A percentile compares a stretch with the other conserved stretches of the same genome.
Conservation (phyloP, 2,888 invertebrate genomes). For the Patella ulyssiponensis region DNA sequence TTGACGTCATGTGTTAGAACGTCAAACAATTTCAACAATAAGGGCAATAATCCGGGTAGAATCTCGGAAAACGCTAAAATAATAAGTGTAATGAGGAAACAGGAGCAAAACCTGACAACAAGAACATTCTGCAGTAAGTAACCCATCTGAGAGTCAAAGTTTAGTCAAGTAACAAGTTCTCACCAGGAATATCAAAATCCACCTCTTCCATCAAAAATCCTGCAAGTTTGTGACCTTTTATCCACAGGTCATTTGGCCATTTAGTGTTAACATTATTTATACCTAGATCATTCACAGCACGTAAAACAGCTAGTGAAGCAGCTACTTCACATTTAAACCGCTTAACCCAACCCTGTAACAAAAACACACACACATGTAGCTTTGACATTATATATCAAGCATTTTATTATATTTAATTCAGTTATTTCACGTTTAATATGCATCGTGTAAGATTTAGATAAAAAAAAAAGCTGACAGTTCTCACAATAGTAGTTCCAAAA, state of each 20-base stretch:
- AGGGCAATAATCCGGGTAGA: too few relatives aligned
- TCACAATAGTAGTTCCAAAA: too few relatives aligned
- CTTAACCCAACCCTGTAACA: constrained; percentile 31
- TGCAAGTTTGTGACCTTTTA: constrained; percentile 54
- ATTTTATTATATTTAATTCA: too few relatives aligned
- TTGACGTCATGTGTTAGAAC: too few relatives aligned
- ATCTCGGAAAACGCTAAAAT: too few relatives aligned
- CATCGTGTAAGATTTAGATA: too few relatives aligned
- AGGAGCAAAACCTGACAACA: background rate
- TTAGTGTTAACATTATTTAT: constrained; percentile 41
- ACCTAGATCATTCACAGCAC: constrained; percentile 35
- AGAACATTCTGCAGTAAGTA: background rate
- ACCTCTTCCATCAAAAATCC: constrained; percentile 47
- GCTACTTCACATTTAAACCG: constrained; percentile 40
- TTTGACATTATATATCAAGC: too few relatives aligned
- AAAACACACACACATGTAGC: background rate
- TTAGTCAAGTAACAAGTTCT: background rate
- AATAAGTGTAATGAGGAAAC: too few relatives aligned
- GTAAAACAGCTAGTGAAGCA: constrained; percentile 44
- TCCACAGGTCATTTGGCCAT: constrained; percentile 58
- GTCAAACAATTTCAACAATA: too few relatives aligned
- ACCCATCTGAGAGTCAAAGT: background rate
- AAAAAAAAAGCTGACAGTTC: too few relatives aligned
- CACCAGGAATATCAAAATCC: constrained; percentile 2
- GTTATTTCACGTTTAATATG: too few relatives aligned